These are phyloP conservation scores for Trilocha varians DNA, from an alignment of 2,888 invertebrate genomes.

Conservation along the genomic window DNA sequence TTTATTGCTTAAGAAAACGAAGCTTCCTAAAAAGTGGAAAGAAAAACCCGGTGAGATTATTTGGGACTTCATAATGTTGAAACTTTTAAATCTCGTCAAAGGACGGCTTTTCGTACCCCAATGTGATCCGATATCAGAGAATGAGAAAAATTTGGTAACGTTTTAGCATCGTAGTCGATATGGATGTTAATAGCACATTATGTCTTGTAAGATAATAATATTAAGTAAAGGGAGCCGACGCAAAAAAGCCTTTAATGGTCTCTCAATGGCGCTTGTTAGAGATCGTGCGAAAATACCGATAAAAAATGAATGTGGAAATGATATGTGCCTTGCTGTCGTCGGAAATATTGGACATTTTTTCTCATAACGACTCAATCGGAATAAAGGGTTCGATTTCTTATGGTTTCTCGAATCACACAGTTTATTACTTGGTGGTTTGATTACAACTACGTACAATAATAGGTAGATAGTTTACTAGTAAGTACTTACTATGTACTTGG, in stretches of 20 bases:
- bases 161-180: neutral
- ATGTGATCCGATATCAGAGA: neutral
- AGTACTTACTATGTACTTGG: no score
- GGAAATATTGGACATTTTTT: conserved; percentile 22
- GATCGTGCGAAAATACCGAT: conserved; percentile 22
- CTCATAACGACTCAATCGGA: conserved; percentile 27
- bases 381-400: conserved; percentile 12
- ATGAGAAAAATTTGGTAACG: neutral
- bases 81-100: conserved; percentile 4
- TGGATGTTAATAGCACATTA: conserved; percentile 8
- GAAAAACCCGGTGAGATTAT: conserved; percentile 63
- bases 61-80: conserved; percentile 1
- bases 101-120: conserved; percentile 4
- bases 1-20: conserved; percentile 80
- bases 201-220: conserved; percentile 7
- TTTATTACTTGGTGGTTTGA: neutral
- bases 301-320: conserved; percentile 31
- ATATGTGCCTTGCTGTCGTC: conserved; percentile 20
- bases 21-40: conserved; percentile 82
- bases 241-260: conserved; percentile 35
- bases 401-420: neutral
- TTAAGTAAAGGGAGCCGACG: conserved; percentile 15
- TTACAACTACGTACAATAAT: neutral
- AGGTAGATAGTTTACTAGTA: neutral
- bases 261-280: conserved; percentile 30